These are phyloP conservation scores for Carcharodon carcharias DNA, from an alignment of 2,797 vertebrate genomes.

Conservation along the genomic window DNA sequence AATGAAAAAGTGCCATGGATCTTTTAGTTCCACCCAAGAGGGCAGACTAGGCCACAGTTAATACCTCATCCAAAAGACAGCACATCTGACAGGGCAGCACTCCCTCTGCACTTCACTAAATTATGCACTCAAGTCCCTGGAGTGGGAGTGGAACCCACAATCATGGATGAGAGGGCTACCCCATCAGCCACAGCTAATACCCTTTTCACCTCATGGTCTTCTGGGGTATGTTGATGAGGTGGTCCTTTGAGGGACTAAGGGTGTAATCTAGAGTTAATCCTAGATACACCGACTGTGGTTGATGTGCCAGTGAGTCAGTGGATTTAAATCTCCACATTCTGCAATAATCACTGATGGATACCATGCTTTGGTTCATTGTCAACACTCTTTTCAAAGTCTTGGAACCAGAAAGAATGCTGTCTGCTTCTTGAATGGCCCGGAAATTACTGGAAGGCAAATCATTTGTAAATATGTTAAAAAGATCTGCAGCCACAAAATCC, in stretches of 20 bases:
- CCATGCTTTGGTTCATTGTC: neutral
- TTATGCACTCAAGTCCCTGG: neutral
- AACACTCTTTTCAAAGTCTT: neutral
- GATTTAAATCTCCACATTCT: neutral
- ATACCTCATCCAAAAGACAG: neutral
- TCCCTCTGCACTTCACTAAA: neutral
- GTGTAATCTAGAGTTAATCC: neutral
- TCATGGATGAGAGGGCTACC: neutral
- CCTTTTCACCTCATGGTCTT: neutral
- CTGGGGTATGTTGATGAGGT: neutral
- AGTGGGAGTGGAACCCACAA: neutral
- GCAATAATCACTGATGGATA: neutral
- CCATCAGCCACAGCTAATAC: neutral
- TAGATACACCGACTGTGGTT: neutral
- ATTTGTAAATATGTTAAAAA: neutral
- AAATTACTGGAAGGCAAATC: neutral
- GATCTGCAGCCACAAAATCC: neutral
- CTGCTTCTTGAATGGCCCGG: neutral
- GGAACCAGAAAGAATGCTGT: neutral
- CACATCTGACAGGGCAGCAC: neutral
- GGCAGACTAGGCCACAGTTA: neutral
- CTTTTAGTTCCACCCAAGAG: too few species aligned
- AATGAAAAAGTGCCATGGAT: neutral
- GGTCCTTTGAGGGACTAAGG: neutral
- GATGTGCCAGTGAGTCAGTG: neutral